Evolutionary conservation across 1,140 invertebrate species (phyloP), one percentile per base, ranked within the genome.

Genomic region (Pseudomyrmex gracilis): DNA sequence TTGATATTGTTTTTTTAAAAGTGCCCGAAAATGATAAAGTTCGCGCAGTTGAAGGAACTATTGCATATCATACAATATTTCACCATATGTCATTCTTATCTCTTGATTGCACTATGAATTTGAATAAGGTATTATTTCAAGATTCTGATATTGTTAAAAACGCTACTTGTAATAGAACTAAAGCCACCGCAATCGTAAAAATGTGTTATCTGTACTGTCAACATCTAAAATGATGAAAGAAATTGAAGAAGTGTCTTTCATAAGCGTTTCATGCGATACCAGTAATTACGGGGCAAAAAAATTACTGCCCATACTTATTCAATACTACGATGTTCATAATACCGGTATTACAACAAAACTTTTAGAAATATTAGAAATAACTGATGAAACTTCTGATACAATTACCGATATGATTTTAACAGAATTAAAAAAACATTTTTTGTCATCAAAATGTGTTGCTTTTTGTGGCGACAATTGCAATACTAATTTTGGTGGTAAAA

Each of bases 271-370:
- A 43, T 45, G 53, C 53, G 34, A 64, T 10, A 64, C 15, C 2
- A 64, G 34, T 64, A 64, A 64, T 45, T 24, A 64, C 15, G 61
- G 34, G 1, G 34, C 2, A n/a, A 64, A 8, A n/a, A 64, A 64
- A 64, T 64, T 64, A 64, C 8, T 64, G 2, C 61, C 61, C 2
- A 64, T 64, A 9, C 24, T 64, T 45, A 64, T 64, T 64, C 61
- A 64, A 45, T 64, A 64, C n/a, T 64, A 17, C 2, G 61, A 64
- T 8, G 7, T 45, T 64, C 7, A 9, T 17, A n/a, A 64, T 17
- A 45, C 2, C 1, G 34, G 55, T 15, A 17, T 64, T 45, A 64
- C 13, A 45, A 45, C 61, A 64, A 64, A 3, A 45, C 2, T 64
- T 45, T 8, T 64, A 10, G 34, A 64, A 17, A 64, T 64, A n/a